Evolutionary conservation across 1,140 invertebrate genomes (phyloP), one percentile per base, ranked within the genome.

Genomic region (Cotesia vestalis): DNA sequence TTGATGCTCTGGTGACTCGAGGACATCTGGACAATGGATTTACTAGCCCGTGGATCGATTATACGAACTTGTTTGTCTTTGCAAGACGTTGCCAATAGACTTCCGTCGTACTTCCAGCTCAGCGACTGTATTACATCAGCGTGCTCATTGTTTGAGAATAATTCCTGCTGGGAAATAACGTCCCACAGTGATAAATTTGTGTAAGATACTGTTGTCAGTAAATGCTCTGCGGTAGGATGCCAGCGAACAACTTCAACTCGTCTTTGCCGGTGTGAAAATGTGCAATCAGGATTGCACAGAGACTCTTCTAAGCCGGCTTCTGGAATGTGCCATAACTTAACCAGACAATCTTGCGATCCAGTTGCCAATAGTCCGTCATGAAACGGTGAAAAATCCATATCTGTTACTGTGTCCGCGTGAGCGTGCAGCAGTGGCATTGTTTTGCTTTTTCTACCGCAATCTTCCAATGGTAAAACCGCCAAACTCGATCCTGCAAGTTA

Each of bases 321-420:
- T 12, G 94, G 94, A 83, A 96, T 94, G 74, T 94, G 90, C 94
- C 94, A 96, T 38, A 96, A 88, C 88, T 95, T 95, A 4, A 96
- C 94, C 86, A 94, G 89, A 79, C 93, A 95, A 87, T 98, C 96
- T 85, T 95, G 94, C 46, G 96, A 96, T 61, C 95, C 94, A 64
- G 96, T 97, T 9, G 95, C 92, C 72, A 98, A 85, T 27, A 98
- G 86, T 34, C 94, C 94, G 89, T 97, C 96, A 85, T 98, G 94
- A 87, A 97, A 97, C 51, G 95, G 96, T 53, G 95, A 97, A 81
- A 98, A 98, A 78, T 95, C 93, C 90, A 98, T 93, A 85, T 97
- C 96, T n/a, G 94, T 96, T 27, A 97, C 94, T 46, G 95, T 95
- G 80, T 97, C 96, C 60, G 92, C 90, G 85, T 96, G 93, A 34